A percentile compares a stretch with the other conserved stretches of the same genome.
Conservation (phyloP, 2,797 vertebrate genomes). For the Intellagama lesueurii region DNA sequence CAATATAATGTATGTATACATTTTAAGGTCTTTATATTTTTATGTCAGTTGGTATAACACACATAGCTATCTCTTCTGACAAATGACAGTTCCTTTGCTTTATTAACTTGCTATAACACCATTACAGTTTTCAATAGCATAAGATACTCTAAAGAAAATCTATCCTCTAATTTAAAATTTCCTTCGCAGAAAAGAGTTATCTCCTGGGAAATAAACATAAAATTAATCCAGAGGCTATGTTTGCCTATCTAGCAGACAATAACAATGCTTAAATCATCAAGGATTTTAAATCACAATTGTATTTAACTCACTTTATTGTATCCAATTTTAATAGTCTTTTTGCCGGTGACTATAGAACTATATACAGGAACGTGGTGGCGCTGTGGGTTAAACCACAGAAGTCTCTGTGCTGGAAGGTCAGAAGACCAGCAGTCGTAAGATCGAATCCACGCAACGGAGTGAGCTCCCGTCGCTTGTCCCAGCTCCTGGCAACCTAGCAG, state of each 20-base stretch:
- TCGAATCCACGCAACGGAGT: too few species aligned
- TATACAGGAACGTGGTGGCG: too few species aligned
- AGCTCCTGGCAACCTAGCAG: too few species aligned
- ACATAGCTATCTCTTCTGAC: not conserved
- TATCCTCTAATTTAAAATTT: slow-evolving; percentile 33
- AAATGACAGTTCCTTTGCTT: slow-evolving; percentile 12
- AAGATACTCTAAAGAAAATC: slow-evolving; percentile 21
- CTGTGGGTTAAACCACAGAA: too few species aligned
- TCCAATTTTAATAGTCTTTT: slow-evolving; percentile 23
- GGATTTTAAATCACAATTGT: slow-evolving; percentile 19
- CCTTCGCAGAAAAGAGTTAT: slow-evolving; percentile 1
- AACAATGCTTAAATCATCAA: slow-evolving; percentile 9
- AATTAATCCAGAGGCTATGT: slow-evolving; percentile 32
- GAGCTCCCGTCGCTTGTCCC: too few species aligned
- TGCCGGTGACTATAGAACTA: not conserved
- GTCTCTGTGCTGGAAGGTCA: too few species aligned
- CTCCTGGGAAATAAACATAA: slow-evolving; percentile 39
- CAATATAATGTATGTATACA: not conserved
- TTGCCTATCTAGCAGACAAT: slow-evolving; percentile 25
- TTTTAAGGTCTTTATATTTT: not conserved
- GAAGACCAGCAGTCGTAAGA: too few species aligned
- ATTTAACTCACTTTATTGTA: slow-evolving; percentile 17
- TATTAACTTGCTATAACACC: slow-evolving; percentile 17
- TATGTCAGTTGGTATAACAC: not conserved
- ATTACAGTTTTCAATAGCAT: slow-evolving; percentile 19